These are phyloP conservation scores for Ctenopoma kingsleyae DNA, from an alignment of 2,797 vertebrate species.

Conservation along the genomic window DNA sequence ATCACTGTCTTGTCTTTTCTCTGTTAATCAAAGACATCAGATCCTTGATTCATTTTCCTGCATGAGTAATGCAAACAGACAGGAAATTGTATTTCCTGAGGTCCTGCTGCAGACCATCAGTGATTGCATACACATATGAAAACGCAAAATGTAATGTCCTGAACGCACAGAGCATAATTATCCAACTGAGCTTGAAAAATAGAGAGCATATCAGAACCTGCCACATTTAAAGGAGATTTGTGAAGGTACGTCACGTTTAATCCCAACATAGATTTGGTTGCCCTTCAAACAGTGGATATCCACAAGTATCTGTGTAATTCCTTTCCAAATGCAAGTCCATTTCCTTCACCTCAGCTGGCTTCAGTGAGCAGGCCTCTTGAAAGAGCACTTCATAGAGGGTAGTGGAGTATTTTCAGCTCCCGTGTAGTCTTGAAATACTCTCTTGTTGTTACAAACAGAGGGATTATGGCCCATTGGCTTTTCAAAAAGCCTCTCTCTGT, in stretches of 20 bases:
- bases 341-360: slow-evolving; percentile 42
- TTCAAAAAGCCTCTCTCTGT: slow-evolving; percentile 44
- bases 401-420: slow-evolving; percentile 29
- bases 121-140: slow-evolving; percentile 28
- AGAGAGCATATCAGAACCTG: slow-evolving; percentile 23
- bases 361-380: slow-evolving; percentile 34
- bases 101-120: slow-evolving; percentile 8
- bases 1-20: slow-evolving; percentile 41
- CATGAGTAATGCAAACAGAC: slow-evolving; percentile 5
- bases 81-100: slow-evolving; percentile 43
- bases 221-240: slow-evolving; percentile 54
- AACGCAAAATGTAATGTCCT: slow-evolving; percentile 2
- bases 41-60: slow-evolving; percentile 12
- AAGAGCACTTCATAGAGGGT: slow-evolving; percentile 37
- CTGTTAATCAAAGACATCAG: slow-evolving; percentile 38
- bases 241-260: slow-evolving; percentile 62
- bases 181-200: slow-evolving; percentile 11
- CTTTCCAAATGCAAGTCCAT: slow-evolving; percentile 50
- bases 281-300: slow-evolving; percentile 55
- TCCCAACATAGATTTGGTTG: slow-evolving; percentile 52
- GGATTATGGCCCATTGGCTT: slow-evolving; percentile 59
- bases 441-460: slow-evolving; percentile 65
- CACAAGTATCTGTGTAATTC: slow-evolving; percentile 55
- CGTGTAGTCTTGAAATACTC: slow-evolving; percentile 35
- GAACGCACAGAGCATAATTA: slow-evolving; percentile 3